These are phyloP conservation scores for Pelodytes ibericus DNA, from an alignment of 2,797 vertebrate species.

Conservation along the genomic window DNA sequence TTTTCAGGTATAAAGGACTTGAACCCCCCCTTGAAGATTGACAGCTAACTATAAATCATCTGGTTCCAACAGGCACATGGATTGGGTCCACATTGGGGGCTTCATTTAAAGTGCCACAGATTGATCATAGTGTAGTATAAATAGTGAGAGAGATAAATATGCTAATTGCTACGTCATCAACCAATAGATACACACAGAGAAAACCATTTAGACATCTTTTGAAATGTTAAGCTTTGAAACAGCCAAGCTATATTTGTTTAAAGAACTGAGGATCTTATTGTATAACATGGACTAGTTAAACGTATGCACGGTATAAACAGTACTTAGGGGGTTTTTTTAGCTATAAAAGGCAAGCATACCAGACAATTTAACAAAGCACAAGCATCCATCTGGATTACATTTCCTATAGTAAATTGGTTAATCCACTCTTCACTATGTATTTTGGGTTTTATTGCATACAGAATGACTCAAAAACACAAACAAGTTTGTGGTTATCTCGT, in stretches of 20 bases:
- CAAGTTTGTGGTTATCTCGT: not conserved
- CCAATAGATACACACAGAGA: not conserved
- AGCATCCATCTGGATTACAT: conserved; percentile 48
- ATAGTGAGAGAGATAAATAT: too few relatives aligned
- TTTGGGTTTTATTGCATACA: conserved; percentile 27
- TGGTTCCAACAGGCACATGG: too few relatives aligned
- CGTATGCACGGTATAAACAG: conserved; percentile 30
- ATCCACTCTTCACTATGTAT: conserved; percentile 39
- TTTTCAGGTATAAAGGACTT: too few relatives aligned
- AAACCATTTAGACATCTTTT: conserved; percentile 11
- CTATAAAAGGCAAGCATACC: conserved; percentile 48
- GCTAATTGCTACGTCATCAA: too few relatives aligned
- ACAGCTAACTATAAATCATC: too few relatives aligned
- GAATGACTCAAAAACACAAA: conserved; percentile 28
- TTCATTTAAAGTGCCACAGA: too few relatives aligned
- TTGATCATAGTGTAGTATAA: too few relatives aligned
- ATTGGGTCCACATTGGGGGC: too few relatives aligned
- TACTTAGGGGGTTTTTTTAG: conserved; percentile 15
- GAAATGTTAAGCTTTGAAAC: conserved; percentile 16
- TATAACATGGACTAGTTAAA: conserved; percentile 9
- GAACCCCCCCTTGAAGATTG: too few relatives aligned
- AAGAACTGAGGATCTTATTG: conserved; percentile 24
- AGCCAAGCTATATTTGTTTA: conserved; percentile 5
- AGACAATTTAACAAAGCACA: conserved; percentile 36
- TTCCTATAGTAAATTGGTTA: conserved; percentile 49